Percentiles rank a stretch among this genome's conserved stretches.
These are phyloP conservation scores for Sparus aurata DNA, from an alignment of 2,797 vertebrate species.

Conservation along the genomic window DNA sequence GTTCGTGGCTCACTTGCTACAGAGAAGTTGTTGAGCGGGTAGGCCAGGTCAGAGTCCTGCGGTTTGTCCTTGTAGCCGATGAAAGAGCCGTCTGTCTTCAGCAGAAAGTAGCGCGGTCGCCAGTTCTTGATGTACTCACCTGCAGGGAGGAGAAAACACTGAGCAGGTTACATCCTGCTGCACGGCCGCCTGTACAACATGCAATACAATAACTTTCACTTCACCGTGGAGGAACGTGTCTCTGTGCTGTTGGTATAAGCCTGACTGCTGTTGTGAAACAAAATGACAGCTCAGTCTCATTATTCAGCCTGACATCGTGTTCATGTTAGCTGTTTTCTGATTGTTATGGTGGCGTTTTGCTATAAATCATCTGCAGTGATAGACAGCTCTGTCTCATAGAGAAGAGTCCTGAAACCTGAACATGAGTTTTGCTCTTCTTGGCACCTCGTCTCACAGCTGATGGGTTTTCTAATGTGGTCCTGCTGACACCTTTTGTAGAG, in stretches of 20 bases:
- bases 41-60: slow-evolving; percentile 98
- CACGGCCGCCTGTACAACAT: not conserved
- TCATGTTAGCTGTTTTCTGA: not conserved
- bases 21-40: slow-evolving; percentile 99
- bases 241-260: not conserved
- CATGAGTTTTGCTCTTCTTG: too few species aligned
- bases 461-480: too few species aligned
- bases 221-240: not conserved
- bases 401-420: too few species aligned
- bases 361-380: not conserved
- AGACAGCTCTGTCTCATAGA: not conserved
- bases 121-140: slow-evolving; percentile 99
- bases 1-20: slow-evolving; percentile 90
- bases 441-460: too few species aligned
- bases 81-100: slow-evolving; percentile 98
- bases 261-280: not conserved
- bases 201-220: not conserved
- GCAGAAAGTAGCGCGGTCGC: slow-evolving; percentile 97
- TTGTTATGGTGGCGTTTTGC: not conserved
- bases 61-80: slow-evolving; percentile 99
- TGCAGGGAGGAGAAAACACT: slow-evolving; percentile 60
- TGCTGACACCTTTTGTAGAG: too few species aligned
- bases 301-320: not conserved
- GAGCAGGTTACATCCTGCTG: not conserved
- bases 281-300: not conserved